Base-by-base conservation (phyloP, 2,888 invertebrate species). In the Heliconius hortense region DNA sequence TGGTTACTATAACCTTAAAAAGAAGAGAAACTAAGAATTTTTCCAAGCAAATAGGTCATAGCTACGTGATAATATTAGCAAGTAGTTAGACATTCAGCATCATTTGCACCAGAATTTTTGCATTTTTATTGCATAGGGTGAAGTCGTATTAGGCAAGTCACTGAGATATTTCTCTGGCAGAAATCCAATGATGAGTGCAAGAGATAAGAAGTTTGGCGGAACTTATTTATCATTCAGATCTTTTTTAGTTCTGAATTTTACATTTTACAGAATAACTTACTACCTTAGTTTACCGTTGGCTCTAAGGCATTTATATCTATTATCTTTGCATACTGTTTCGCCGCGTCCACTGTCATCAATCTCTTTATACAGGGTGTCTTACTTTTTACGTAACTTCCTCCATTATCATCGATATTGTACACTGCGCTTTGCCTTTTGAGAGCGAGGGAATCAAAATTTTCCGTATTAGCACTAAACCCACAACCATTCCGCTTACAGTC, bases 131-230 rank as follows among this genome's bases (percentile, higher is more conserved):
- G n/a, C 69, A n/a, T n/a, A 35, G 31, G n/a, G 56, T 69, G 31
- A 35, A 56, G 15, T 56, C n/a, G 69, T 69, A 69, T 24, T 35
- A 69, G 56, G 56, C 28, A 69, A 56, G n/a, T 28, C 31, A 69
- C 68, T 56, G 53, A 69, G 69, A 43, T 67, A 69, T 69, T 24
- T 8, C 31, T 18, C 69, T 69, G 69, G 69, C 69, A 69, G 56
- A 31, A 28, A 24, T 56, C 69, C 69, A 69, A 56, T 69, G 69
- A 24, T 35, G 69, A 69, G 56, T 8, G 69, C 56, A 24, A n/a
- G 8, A 56, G 53, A 69, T 69, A 69, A 35, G 56, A 56, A 69
- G 31, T 69, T 56, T 69, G 56, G n/a, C 4, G 35, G 69, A 56
- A 69, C 53, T 31, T 69, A 56, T 53, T 69, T 69, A 69, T 56